A percentile compares a stretch with the other conserved stretches of the same genome.
Evolutionary conservation across 2,888 invertebrate genomes (phyloP).

Genomic region (Lochmaea crataegi): DNA sequence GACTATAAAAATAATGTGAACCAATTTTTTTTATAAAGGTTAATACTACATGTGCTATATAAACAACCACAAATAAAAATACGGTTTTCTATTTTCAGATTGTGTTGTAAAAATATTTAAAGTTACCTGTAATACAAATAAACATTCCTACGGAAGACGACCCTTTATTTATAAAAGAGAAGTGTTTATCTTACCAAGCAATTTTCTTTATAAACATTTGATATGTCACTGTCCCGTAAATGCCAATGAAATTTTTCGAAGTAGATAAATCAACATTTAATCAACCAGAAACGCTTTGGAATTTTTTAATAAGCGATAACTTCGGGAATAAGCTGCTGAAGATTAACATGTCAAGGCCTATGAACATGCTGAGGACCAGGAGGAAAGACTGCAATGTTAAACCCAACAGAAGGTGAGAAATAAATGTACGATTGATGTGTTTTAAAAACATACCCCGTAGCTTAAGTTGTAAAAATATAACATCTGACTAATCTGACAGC

Average conservation of each 20-base stretch:
- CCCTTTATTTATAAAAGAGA: conserved; percentile 28
- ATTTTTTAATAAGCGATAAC: conserved; percentile 8
- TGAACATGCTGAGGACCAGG: conserved; percentile 85
- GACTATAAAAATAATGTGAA: neutral
- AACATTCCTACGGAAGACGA: conserved; percentile 35
- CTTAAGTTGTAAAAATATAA: conserved; percentile 5
- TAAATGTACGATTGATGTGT: neutral
- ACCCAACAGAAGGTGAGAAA: conserved; percentile 82
- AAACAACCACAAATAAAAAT: conserved; percentile 22
- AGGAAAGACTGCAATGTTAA: conserved; percentile 90
- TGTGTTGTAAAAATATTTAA: conserved; percentile 34
- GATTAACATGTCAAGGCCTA: conserved; percentile 37
- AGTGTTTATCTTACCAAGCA: conserved; percentile 38
- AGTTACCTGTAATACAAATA: conserved; percentile 33
- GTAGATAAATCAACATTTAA: conserved; percentile 7
- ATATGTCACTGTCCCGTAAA: conserved; percentile 37
- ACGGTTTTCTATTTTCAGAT: conserved; percentile 44
- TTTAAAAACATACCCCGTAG: neutral
- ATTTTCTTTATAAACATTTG: conserved; percentile 38
- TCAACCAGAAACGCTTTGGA: neutral
- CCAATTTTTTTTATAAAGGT: neutral
- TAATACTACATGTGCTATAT: neutral
- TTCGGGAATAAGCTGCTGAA: neutral
- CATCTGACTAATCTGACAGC: conserved; percentile 3
- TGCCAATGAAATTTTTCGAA: conserved; percentile 23